Conservation (phyloP, 1,140 invertebrate species). For the Galendromus occidentalis region DNA sequence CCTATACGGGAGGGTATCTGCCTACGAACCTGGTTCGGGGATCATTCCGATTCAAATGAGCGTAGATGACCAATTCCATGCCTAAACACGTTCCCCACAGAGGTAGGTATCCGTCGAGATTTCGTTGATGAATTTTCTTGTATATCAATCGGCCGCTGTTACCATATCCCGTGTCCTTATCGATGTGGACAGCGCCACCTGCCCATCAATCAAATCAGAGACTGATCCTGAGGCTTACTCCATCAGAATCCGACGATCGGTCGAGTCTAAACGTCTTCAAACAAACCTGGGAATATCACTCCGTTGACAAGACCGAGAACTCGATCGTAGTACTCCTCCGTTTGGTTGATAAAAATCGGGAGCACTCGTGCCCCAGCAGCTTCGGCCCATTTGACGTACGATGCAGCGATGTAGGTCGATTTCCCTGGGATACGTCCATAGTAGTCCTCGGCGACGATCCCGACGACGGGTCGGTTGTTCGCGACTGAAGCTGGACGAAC, state of each 20-base stretch:
- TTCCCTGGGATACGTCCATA: not conserved
- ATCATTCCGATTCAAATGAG: not conserved
- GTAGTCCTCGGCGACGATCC: not conserved
- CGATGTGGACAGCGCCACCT: not conserved
- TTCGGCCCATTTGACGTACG: not conserved
- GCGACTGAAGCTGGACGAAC: too few species aligned
- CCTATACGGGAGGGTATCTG: too few species aligned
- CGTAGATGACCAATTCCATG: not conserved
- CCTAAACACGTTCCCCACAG: not conserved
- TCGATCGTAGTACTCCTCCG: not conserved
- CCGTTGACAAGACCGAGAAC: not conserved
- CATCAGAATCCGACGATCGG: not conserved
- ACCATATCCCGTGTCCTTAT: constrained; percentile 1
- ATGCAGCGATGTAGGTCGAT: not conserved
- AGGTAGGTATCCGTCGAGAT: not conserved
- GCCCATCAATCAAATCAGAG: not conserved
- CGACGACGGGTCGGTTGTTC: not conserved
- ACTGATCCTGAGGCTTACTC: not conserved
- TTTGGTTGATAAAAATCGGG: not conserved
- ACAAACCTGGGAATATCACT: not conserved
- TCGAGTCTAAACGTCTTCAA: not conserved
- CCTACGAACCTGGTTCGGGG: constrained; percentile 9
- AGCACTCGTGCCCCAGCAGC: not conserved
- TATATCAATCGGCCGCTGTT: not conserved
- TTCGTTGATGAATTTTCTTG: not conserved